A percentile compares a stretch with the other conserved stretches of the same genome.
phyloP scores from a whole-genome alignment of 23 tunicate species.

The Styela plicata region DNA sequence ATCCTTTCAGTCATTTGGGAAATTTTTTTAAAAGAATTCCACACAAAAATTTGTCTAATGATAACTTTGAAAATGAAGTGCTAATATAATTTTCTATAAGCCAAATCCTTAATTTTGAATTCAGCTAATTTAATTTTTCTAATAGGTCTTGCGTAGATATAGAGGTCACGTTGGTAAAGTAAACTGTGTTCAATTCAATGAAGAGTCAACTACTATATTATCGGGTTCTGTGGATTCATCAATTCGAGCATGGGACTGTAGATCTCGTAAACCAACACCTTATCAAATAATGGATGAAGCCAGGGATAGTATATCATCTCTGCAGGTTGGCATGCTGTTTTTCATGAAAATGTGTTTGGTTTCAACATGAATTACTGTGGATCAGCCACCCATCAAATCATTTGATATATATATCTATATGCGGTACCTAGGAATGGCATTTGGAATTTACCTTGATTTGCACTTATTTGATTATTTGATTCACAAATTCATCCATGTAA shows the following conservation, averaged over 20 bases:
- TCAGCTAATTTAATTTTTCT: neutral
- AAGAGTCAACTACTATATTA: constrained; percentile 87
- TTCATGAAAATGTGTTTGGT: constrained; percentile 6
- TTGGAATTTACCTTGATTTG: neutral
- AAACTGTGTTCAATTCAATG: constrained; percentile 92
- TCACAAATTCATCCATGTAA: neutral
- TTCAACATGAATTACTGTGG: too few species aligned
- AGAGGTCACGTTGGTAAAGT: constrained; percentile 99
- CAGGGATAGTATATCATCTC: constrained; percentile 75
- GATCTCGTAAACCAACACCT: constrained; percentile 67
- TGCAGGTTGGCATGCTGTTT: constrained; percentile 47
- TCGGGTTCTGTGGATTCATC: constrained; percentile 95
- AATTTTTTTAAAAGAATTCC: too few species aligned
- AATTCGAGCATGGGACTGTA: constrained; percentile 88
- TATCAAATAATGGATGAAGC: constrained; percentile 93
- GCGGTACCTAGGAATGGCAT: too few species aligned
- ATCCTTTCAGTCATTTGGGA: too few species aligned
- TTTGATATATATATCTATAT: too few species aligned
- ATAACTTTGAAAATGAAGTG: too few species aligned
- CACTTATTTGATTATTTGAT: neutral
- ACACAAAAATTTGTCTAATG: too few species aligned
- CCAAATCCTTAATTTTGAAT: neutral
- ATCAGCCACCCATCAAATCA: too few species aligned
- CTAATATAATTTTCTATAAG: too few species aligned
- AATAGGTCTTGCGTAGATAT: constrained; percentile 73